Conservation (phyloP, 2,888 invertebrate species). For the Tuta absoluta region DNA sequence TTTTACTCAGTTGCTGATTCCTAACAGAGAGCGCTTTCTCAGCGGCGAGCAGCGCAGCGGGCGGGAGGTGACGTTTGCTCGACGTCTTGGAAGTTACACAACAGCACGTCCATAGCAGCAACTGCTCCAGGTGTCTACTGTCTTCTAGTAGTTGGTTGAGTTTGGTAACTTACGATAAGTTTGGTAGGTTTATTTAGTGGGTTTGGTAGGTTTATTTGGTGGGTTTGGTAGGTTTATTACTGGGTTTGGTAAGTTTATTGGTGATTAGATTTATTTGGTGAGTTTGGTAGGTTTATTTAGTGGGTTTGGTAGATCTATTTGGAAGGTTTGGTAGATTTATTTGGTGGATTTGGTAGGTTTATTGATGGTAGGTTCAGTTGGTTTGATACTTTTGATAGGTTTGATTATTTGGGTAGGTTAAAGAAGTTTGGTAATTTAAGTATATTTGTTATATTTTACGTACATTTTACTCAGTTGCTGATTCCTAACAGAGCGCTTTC, state of each 20-base stretch:
- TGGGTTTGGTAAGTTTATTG: conserved; percentile 61
- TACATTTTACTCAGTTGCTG: conserved; percentile 92
- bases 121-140: conserved; percentile 93
- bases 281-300: too few species aligned
- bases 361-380: too few species aligned
- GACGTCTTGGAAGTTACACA: conserved; percentile 77
- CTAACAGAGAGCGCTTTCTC: conserved; percentile 90
- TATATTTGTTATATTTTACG: conserved; percentile 67
- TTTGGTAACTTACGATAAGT: conserved; percentile 53
- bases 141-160: conserved; percentile 87
- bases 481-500: conserved; percentile 89
- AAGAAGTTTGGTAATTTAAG: too few species aligned
- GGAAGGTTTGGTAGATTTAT: too few species aligned
- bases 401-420: not conserved
- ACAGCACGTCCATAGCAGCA: conserved; percentile 89
- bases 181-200: conserved; percentile 64
- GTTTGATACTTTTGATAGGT: too few species aligned
- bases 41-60: conserved; percentile 85
- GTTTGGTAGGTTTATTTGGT: not conserved
- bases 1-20: conserved; percentile 90
- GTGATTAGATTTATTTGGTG: too few species aligned
- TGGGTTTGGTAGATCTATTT: too few species aligned
- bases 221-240: not conserved
- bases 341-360: too few species aligned
- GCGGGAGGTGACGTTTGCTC: conserved; percentile 80